phyloP scores from a whole-genome alignment of 2,888 invertebrate species.

The Drosophila affinis region DNA sequence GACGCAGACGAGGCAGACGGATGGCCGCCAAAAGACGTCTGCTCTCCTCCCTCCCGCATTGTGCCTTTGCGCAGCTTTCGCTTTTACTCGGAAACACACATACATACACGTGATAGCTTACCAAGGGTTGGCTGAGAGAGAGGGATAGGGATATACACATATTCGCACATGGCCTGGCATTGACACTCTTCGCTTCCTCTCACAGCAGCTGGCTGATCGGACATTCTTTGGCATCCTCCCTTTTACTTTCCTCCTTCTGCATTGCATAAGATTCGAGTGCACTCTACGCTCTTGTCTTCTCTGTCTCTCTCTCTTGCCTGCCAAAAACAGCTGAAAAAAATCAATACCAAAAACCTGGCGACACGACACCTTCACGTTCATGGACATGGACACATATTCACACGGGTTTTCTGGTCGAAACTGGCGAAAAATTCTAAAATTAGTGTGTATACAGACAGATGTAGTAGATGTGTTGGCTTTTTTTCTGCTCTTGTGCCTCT shows the following conservation, averaged over 20 bases:
- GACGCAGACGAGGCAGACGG: constrained; percentile 52
- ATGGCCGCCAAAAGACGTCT: constrained; percentile 51
- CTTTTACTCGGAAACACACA: constrained; percentile 52
- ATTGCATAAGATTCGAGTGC: constrained; percentile 58
- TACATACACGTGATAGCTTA: constrained; percentile 6
- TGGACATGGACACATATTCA: constrained; percentile 59
- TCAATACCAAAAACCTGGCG: constrained; percentile 24
- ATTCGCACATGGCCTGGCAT: constrained; percentile 65
- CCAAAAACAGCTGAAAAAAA: constrained; percentile 46
- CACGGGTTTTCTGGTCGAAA: constrained; percentile 3
- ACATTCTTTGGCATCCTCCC: constrained; percentile 6
- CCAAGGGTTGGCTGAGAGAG: constrained; percentile 2
- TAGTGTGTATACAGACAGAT: constrained; percentile 43
- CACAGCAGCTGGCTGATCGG: constrained; percentile 41
- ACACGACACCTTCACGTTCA: constrained; percentile 66
- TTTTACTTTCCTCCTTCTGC: constrained; percentile 10
- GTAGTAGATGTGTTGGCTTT: background rate
- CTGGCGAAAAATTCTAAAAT: constrained; percentile 38
- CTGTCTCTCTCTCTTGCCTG: constrained; percentile 1
- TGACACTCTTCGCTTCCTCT: constrained; percentile 54
- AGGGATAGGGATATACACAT: constrained; percentile 19
- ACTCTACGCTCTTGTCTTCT: constrained; percentile 17
- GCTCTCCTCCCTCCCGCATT: constrained; percentile 2
- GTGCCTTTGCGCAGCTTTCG: constrained; percentile 64
- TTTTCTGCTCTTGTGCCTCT: background rate